These are phyloP conservation scores for Calliopsis andreniformis DNA, from an alignment of 1,140 invertebrate genomes.

Conservation along the genomic window DNA sequence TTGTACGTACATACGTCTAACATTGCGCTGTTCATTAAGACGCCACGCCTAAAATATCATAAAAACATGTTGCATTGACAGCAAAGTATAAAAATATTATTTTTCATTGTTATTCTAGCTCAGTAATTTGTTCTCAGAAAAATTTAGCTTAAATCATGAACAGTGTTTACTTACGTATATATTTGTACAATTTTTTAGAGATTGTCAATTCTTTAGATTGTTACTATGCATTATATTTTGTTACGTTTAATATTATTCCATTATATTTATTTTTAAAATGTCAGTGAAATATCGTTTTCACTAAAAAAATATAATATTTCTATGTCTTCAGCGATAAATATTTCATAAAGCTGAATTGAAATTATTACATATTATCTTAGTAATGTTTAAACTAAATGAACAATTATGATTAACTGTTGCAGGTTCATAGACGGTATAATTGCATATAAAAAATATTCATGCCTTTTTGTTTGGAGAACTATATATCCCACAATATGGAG, in stretches of 20 bases:
- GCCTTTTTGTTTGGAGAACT: conserved; percentile 73
- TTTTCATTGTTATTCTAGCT: too few species aligned
- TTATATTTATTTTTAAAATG: background rate
- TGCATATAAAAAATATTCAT: conserved; percentile 63
- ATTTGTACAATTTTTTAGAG: background rate
- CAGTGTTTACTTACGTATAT: background rate
- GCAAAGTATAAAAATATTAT: background rate
- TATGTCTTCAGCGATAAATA: background rate
- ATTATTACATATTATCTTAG: background rate
- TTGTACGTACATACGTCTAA: background rate
- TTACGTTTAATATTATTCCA: background rate
- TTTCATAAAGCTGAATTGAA: background rate
- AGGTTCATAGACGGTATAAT: conserved; percentile 30
- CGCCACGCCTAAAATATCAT: conserved; percentile 34
- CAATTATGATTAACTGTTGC: conserved; percentile 12
- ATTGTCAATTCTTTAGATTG: too few species aligned
- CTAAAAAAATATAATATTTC: conserved; percentile 8
- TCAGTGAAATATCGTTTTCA: background rate
- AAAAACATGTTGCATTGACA: background rate
- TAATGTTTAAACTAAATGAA: background rate
- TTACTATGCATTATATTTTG: background rate
- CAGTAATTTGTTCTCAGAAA: conserved; percentile 7
- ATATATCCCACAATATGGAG: conserved; percentile 72
- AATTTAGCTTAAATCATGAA: conserved; percentile 25
- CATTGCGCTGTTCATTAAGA: conserved; percentile 32